Evolutionary conservation across 2,797 vertebrate species (phyloP).

Genomic region (Menidia menidia): DNA sequence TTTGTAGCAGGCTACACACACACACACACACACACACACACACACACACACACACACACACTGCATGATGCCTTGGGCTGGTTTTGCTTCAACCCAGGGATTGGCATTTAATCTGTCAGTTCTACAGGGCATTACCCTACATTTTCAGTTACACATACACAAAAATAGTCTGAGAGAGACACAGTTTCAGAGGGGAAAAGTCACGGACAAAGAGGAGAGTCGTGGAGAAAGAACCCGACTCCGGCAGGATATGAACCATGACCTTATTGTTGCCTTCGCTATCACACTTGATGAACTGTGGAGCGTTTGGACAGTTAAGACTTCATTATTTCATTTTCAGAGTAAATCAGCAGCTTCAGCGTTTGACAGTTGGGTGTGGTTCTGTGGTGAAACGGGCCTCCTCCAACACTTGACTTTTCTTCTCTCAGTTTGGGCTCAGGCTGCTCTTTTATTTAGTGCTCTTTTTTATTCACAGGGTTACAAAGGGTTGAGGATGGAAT

Average conservation of each 20-base stretch:
- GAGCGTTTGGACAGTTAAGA: background rate
- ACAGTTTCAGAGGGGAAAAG: slow-evolving; percentile 33
- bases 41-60: slow-evolving; percentile 17
- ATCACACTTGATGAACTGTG: too few relatives aligned
- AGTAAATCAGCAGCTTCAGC: background rate
- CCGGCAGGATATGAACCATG: slow-evolving; percentile 29
- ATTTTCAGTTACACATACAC: slow-evolving; percentile 65
- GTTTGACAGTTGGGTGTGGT: background rate
- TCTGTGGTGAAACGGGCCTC: background rate
- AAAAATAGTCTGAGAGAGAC: slow-evolving; percentile 48
- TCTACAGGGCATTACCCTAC: slow-evolving; percentile 78
- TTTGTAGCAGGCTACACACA: slow-evolving; percentile 50
- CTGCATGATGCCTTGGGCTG: slow-evolving; percentile 61
- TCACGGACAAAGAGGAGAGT: slow-evolving; percentile 13
- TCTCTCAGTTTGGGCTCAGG: background rate
- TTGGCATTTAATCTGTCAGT: slow-evolving; percentile 80
- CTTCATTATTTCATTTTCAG: background rate
- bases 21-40: slow-evolving; percentile 17
- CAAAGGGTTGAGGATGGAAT: background rate
- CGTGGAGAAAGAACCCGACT: slow-evolving; percentile 10
- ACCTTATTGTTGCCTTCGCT: slow-evolving; percentile 18
- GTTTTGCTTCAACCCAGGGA: slow-evolving; percentile 73
- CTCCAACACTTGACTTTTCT: background rate
- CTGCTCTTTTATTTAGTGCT: background rate
- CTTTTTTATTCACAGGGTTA: background rate